Percentiles rank a stretch among this genome's conserved stretches.
These are phyloP conservation scores for Smutsia temminckii DNA, from an alignment of 2,797 vertebrate genomes.

Conservation along the genomic window DNA sequence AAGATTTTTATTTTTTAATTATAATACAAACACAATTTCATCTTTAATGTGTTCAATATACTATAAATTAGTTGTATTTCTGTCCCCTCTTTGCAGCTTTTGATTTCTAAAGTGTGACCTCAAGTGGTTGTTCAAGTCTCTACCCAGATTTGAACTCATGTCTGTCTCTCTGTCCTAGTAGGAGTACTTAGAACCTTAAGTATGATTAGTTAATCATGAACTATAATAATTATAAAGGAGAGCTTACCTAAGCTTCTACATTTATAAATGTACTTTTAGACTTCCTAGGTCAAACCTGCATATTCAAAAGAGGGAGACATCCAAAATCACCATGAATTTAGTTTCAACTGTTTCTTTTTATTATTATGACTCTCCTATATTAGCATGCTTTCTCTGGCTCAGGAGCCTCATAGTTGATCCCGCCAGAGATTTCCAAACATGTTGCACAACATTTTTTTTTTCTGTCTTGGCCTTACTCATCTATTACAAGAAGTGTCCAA, in stretches of 20 bases:
- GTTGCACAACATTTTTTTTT: background rate
- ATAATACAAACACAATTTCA: background rate
- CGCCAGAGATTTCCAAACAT: background rate
- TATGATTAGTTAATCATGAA: background rate
- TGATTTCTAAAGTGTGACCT: background rate
- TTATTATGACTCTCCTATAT: background rate
- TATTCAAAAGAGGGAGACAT: background rate
- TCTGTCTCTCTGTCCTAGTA: background rate
- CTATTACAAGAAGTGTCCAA: background rate
- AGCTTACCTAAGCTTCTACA: background rate
- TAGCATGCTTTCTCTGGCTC: background rate
- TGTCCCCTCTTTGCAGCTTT: background rate
- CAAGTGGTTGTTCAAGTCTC: background rate
- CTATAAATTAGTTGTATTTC: background rate
- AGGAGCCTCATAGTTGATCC: background rate
- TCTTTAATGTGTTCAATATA: background rate
- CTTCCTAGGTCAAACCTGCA: background rate
- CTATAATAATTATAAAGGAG: background rate
- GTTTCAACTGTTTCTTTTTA: no score
- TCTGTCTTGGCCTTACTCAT: background rate
- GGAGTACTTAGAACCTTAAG: background rate
- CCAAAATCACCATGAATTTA: background rate
- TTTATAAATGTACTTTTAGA: background rate
- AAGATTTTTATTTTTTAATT: background rate
- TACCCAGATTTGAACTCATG: background rate